A percentile compares a stretch with the other conserved stretches of the same genome.
Conservation (phyloP, 1,140 invertebrate genomes). For the Drosophila nebulosa region DNA sequence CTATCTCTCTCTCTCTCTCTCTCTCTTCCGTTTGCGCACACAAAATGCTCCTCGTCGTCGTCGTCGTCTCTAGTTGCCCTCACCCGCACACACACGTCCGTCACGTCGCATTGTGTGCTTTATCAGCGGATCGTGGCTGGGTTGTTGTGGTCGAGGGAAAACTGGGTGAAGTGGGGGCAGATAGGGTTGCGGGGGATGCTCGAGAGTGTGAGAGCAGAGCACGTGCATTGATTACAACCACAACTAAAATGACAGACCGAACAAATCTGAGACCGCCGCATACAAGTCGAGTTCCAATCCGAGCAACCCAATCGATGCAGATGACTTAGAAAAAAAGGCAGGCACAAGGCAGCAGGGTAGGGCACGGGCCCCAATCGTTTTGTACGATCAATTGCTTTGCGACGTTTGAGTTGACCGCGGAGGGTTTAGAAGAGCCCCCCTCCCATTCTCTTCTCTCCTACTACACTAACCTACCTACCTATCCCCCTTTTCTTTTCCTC, state of each 20-base stretch:
- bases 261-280: too few species aligned
- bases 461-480: neutral
- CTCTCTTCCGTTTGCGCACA: neutral
- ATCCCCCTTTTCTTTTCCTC: neutral
- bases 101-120: slow-evolving; percentile 36
- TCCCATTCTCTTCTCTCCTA: neutral
- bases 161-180: neutral
- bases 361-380: neutral
- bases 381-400: neutral
- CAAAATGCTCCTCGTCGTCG: neutral
- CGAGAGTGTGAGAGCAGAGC: neutral
- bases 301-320: neutral
- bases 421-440: neutral
- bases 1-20: too few species aligned
- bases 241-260: neutral
- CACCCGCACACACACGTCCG: slow-evolving; percentile 7
- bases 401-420: too few species aligned
- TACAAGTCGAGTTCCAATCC: neutral
- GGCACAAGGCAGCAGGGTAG: neutral
- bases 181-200: neutral
- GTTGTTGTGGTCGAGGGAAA: slow-evolving; percentile 9
- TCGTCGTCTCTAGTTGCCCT: neutral
- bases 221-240: neutral
- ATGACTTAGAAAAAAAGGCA: neutral
- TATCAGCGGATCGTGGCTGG: slow-evolving; percentile 22